Evolutionary conservation across 2,888 invertebrate species (phyloP).

Genomic region (Drosophila siamana): DNA sequence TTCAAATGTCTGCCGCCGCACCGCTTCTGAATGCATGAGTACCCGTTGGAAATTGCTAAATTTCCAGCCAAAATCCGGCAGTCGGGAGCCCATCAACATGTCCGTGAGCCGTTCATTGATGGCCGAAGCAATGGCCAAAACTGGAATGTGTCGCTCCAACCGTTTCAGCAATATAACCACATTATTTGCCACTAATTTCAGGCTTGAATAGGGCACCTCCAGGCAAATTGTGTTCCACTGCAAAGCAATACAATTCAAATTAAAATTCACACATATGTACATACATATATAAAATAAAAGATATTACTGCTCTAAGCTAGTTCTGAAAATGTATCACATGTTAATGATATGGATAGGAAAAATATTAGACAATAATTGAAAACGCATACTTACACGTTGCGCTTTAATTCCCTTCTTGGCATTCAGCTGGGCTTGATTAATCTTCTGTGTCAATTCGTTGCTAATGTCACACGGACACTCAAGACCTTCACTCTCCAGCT

Average conservation of each 20-base stretch:
- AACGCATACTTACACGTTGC: constrained; percentile 89
- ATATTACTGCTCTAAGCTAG: too few species aligned
- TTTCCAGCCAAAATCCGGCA: constrained; percentile 84
- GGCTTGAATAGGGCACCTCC: constrained; percentile 91
- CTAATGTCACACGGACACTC: constrained; percentile 92
- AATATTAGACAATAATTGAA: too few species aligned
- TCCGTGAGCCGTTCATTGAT: constrained; percentile 94
- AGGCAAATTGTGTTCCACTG: constrained; percentile 97
- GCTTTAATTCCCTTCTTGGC: constrained; percentile 95
- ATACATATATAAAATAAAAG: not conserved
- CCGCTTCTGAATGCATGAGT: constrained; percentile 96
- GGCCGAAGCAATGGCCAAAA: constrained; percentile 94
- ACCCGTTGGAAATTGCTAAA: constrained; percentile 85
- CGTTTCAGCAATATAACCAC: constrained; percentile 93
- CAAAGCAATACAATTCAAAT: constrained; percentile 18
- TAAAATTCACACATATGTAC: not conserved
- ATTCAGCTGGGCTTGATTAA: constrained; percentile 89
- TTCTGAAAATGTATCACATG: too few species aligned
- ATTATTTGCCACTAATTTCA: constrained; percentile 92
- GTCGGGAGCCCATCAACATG: constrained; percentile 87
- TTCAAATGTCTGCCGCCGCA: constrained; percentile 95
- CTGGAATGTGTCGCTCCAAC: constrained; percentile 93
- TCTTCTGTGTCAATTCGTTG: constrained; percentile 91
- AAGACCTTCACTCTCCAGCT: constrained; percentile 90
- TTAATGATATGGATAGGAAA: too few species aligned